phyloP scores from a whole-genome alignment of 2,113 vertebrate genomes.

The Eulemur rufifrons region DNA sequence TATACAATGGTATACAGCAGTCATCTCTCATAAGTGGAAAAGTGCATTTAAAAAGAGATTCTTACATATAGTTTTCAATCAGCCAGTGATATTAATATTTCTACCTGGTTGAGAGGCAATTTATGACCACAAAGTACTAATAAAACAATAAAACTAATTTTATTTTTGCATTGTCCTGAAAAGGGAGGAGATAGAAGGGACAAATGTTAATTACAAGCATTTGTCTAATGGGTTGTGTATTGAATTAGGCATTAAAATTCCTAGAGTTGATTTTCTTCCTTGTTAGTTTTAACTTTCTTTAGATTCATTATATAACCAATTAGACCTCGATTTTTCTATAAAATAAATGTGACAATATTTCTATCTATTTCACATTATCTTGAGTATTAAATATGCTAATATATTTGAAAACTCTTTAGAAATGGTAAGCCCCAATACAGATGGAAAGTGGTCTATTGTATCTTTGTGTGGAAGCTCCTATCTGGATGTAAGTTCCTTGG shows the following conservation, averaged over 20 bases:
- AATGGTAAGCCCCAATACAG: background rate
- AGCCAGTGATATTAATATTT: background rate
- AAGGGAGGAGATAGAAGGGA: background rate
- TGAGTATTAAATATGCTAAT: background rate
- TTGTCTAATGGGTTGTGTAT: background rate
- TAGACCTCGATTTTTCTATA: background rate
- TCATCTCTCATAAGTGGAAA: background rate
- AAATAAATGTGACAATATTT: background rate
- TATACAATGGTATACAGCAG: background rate
- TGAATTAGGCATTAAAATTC: background rate
- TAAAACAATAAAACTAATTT: background rate
- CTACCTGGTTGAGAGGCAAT: background rate
- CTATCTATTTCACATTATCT: background rate
- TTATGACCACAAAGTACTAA: background rate
- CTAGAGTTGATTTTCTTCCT: background rate
- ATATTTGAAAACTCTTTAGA: background rate
- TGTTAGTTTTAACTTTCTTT: background rate
- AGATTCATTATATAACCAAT: background rate
- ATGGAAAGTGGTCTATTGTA: background rate
- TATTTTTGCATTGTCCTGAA: background rate
- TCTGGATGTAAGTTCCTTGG: background rate
- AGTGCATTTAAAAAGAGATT: background rate
- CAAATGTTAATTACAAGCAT: background rate
- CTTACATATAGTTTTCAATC: background rate
- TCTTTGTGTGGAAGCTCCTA: background rate